Conservation (phyloP, 2,797 vertebrate species). For the Aulostomus chinensis region DNA sequence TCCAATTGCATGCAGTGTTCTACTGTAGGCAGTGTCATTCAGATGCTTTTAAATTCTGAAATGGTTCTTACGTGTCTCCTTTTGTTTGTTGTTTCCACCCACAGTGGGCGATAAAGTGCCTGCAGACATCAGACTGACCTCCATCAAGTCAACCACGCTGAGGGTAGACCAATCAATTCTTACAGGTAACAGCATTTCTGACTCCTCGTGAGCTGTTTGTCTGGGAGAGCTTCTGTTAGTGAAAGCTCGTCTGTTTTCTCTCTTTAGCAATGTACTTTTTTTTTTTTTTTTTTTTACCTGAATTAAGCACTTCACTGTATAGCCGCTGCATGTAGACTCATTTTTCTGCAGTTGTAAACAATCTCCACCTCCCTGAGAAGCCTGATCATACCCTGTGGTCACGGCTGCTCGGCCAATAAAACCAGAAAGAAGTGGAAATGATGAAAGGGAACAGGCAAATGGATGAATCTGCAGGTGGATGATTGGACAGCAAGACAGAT, state of each 20-base stretch:
- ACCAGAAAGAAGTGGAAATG: conserved; percentile 4
- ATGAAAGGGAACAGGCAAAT: conserved; percentile 16
- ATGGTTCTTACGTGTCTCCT: no score
- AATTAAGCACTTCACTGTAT: no score
- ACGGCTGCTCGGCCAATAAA: conserved; percentile 17
- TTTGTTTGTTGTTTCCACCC: conserved; percentile 45
- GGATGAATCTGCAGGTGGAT: conserved; percentile 5
- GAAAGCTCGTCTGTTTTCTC: no score
- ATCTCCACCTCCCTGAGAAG: conserved; percentile 1
- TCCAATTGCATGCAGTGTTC: no score
- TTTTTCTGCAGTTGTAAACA: not conserved
- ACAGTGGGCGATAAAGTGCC: conserved; percentile 99
- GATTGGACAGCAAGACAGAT: conserved; percentile 9
- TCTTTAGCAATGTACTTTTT: no score
- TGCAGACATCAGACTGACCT: conserved; percentile 95
- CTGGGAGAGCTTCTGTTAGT: no score
- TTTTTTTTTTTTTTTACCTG: no score
- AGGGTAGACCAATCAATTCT: conserved; percentile 98
- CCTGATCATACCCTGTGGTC: conserved; percentile 13
- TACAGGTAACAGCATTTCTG: conserved; percentile 83
- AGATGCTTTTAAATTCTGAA: no score
- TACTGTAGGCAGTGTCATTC: no score
- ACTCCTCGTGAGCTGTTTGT: not conserved
- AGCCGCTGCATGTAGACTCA: no score
- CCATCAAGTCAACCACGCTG: conserved; percentile 97